Base-by-base conservation (phyloP, 1,140 invertebrate genomes). In the Halyomorpha halys region DNA sequence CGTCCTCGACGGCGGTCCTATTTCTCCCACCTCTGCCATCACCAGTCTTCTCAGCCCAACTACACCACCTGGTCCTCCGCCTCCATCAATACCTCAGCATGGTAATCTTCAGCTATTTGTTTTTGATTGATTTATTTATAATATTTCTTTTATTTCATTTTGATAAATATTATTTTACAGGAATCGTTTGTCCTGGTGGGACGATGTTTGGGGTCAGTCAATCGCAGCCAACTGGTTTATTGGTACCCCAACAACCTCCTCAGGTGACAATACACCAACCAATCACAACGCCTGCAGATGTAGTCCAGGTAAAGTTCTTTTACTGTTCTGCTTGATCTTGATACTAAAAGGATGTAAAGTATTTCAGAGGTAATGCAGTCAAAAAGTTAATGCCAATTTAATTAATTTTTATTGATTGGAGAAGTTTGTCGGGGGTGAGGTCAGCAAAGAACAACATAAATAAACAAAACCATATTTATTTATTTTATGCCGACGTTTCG, bases 261-360 rank as follows among this genome's bases (percentile, higher is more conserved):
- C 69, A 47, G 63, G 45, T 67, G 39, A 63, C 68, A 68, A 61
- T 65, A 61, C 67, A 68, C 60, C 65, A 66, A 66, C 70, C 69
- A 44, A 71, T 68, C 60, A 70, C 70, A 61, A 65, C 74, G 69
- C 65, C 68, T 63, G 64, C 72, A 44, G 76, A 79, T 71, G 78
- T 78, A 65, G 76, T 74, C 67, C 76, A 77, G 75, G 76, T 77
- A 70, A 68, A 61, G 62, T 13, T 18, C 19, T 27, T 30, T 30
- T 4, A 3, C 27, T 30, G 27, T 3, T 30, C 8, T 30, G n/a
- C n/a, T n/a, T n/a, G n/a, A n/a, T n/a, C n/a, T n/a, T n/a, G n/a
- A n/a, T n/a, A n/a, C n/a, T n/a, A n/a, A n/a, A n/a, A n/a, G n/a
- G n/a, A n/a, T n/a, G n/a, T n/a, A n/a, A n/a, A n/a, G n/a, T n/a